Base-by-base conservation (phyloP, 2,888 invertebrate species). In the Serrognathus titanus region DNA sequence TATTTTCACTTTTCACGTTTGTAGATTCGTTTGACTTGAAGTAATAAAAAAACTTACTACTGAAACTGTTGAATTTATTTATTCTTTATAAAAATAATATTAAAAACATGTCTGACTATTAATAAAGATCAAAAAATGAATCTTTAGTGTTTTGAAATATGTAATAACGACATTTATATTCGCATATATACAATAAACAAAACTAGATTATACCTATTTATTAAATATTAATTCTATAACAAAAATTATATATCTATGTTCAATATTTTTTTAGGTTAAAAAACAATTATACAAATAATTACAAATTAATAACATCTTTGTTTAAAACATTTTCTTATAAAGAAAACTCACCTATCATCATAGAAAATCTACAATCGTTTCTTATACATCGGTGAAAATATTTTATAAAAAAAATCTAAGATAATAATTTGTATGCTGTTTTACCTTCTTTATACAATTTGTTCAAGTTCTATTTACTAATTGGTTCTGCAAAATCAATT, bases 261-360 rank as follows among this genome's bases (percentile, higher is more conserved):
- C 60, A 62, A 51, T 46, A 57, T 53, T 48, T 50, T 52, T 46
- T 48, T 54, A 45, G 39, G 53, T 50, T 50, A 72, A 69, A 73
- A 75, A 75, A 74, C 72, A 75, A 75, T 71, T 74, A 70, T 76
- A 76, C 75, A 76, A 74, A 72, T 76, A 75, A 74, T 76, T 75
- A 75, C 74, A 75, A 72, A 70, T 69, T 69, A 70, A 70, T 70
- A 75, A 74, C 73, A 71, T 71, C 61, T 59, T 63, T 63, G 55
- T 65, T 71, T 71, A 71, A 73, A 73, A 72, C 69, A 71, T 74
- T 75, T 75, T 75, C 75, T 76, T 76, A 75, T 75, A 73, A 76
- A 75, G 75, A 75, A 69, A 72, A 69, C 69, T 65, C 68, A 62
- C 67, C 69, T 61, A 55, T 61, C 58, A 66, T 69, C 70, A 72